Evolutionary conservation across 2,113 vertebrate genomes (phyloP).

Genomic region (Cheirogaleus medius): DNA sequence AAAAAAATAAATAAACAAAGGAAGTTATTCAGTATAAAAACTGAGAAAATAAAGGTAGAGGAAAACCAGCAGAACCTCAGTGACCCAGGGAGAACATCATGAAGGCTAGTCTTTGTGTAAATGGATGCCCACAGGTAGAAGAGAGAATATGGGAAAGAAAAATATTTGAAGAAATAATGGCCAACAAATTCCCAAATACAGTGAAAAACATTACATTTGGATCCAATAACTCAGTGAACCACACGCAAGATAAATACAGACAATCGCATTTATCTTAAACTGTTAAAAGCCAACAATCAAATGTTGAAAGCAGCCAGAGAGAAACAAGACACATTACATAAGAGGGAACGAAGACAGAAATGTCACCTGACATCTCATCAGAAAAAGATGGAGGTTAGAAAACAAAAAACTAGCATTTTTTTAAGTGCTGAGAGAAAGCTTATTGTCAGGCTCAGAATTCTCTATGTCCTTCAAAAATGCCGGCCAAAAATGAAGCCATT

Average conservation of each 20-base stretch:
- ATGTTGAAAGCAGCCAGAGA: conserved; percentile 2
- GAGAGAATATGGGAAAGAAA: background rate
- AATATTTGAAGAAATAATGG: conserved; percentile 27
- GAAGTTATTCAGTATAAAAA: background rate
- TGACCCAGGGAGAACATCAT: background rate
- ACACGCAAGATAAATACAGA: background rate
- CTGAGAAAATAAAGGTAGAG: background rate
- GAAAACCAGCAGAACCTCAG: background rate
- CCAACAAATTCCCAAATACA: background rate
- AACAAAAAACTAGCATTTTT: background rate
- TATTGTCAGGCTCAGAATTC: background rate
- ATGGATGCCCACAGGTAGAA: background rate
- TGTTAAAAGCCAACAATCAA: conserved; percentile 28
- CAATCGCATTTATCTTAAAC: background rate
- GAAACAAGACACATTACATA: background rate
- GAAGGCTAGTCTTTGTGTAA: background rate
- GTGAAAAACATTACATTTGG: background rate
- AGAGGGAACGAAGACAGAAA: background rate
- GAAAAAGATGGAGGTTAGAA: background rate
- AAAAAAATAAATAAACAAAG: background rate
- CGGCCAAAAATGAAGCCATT: background rate
- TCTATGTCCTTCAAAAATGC: background rate
- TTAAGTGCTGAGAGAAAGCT: conserved; percentile 39
- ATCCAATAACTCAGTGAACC: background rate
- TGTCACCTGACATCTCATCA: background rate